A percentile compares a stretch with the other conserved stretches of the same genome.
Evolutionary conservation across 2,113 vertebrate genomes (phyloP).

Genomic region (Otus sunia): DNA sequence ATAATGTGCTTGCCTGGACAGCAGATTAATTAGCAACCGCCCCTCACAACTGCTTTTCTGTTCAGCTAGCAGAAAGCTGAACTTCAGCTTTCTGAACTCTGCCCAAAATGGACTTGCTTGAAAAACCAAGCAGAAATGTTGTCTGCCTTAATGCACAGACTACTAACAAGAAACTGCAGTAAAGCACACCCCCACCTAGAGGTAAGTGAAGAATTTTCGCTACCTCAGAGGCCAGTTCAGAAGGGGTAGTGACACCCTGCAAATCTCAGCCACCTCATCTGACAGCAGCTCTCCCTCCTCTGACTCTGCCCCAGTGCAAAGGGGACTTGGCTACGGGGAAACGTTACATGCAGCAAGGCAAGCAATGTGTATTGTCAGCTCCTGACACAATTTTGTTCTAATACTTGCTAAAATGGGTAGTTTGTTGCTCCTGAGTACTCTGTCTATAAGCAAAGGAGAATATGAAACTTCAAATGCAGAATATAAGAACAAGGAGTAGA

Average conservation of each 20-base stretch:
- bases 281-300: background rate
- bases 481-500: background rate
- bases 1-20: too few relatives aligned
- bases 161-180: background rate
- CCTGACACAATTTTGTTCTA: background rate
- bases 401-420: background rate
- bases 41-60: background rate
- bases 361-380: background rate
- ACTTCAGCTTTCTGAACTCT: background rate
- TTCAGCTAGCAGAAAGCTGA: too few relatives aligned
- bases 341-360: rapidly evolving
- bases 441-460: background rate
- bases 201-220: background rate
- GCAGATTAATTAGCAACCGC: background rate
- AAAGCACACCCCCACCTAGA: background rate
- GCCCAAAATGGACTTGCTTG: background rate
- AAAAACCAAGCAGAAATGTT: rapidly evolving
- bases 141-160: background rate
- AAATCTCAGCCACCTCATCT: background rate
- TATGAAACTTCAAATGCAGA: background rate
- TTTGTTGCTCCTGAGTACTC: background rate
- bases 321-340: background rate
- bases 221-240: rapidly evolving
- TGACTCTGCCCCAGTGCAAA: background rate
- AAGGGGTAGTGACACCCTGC: background rate